Evolutionary conservation across 2,888 invertebrate genomes (phyloP).

Genomic region (Drosophila ezoana): DNA sequence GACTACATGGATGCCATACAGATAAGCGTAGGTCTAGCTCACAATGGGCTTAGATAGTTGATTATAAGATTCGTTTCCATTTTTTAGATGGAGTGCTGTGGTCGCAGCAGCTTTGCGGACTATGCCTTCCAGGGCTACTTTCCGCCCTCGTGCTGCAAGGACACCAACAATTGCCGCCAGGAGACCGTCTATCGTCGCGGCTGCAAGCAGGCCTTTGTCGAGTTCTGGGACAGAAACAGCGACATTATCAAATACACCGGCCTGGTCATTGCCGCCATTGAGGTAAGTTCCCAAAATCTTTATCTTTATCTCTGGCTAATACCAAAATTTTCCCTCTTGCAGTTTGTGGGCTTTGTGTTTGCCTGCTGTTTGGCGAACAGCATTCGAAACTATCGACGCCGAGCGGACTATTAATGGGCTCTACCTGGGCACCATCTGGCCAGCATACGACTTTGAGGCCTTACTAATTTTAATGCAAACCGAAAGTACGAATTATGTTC

Average conservation of each 20-base stretch:
- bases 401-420: constrained; percentile 87
- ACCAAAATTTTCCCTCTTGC: constrained; percentile 21
- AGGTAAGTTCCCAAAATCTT: constrained; percentile 86
- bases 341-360: constrained; percentile 92
- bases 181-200: constrained; percentile 77
- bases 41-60: too few species aligned
- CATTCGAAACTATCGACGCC: constrained; percentile 93
- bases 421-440: not conserved
- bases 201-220: constrained; percentile 84
- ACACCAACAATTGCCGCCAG: constrained; percentile 74
- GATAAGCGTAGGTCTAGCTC: constrained; percentile 72
- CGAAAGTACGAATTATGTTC: constrained; percentile 74
- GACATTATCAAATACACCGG: constrained; percentile 88
- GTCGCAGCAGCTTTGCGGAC: constrained; percentile 76
- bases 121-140: constrained; percentile 81
- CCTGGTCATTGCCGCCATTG: constrained; percentile 89
- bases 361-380: constrained; percentile 94
- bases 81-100: constrained; percentile 83
- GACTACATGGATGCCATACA: constrained; percentile 83
- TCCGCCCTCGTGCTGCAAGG: constrained; percentile 82
- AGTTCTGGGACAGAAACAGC: constrained; percentile 84
- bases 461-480: constrained; percentile 71
- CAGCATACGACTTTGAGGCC: constrained; percentile 29
- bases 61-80: not conserved
- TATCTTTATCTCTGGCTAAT: constrained; percentile 4